phyloP scores from a whole-genome alignment of 2,113 vertebrate genomes.

The Seriola rivoliana region DNA sequence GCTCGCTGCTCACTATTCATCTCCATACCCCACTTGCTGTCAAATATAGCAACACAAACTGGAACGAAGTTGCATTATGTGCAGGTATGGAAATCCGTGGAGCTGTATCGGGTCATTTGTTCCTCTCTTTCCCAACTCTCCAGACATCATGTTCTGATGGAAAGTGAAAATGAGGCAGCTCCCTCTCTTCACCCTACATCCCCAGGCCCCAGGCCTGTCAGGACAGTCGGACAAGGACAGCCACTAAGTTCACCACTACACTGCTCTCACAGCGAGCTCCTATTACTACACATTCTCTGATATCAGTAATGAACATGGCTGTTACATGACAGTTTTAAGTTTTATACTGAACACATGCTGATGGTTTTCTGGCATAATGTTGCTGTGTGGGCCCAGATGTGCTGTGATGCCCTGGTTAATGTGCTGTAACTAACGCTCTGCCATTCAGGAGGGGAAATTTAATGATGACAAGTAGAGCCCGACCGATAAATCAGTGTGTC shows the following conservation, averaged over 20 bases:
- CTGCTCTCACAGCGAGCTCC: background rate
- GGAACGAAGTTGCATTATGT: conserved; percentile 13
- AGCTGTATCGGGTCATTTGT: background rate
- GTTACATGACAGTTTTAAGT: conserved; percentile 20
- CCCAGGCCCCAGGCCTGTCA: conserved; percentile 29
- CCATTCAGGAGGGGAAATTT: background rate
- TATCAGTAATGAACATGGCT: conserved; percentile 31
- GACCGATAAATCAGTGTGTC: background rate
- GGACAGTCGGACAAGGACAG: conserved; percentile 8
- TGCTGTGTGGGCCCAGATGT: background rate
- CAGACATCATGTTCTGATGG: conserved; percentile 14
- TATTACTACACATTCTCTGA: background rate
- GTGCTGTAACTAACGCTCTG: background rate
- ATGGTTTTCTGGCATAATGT: background rate
- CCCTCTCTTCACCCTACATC: conserved; percentile 18
- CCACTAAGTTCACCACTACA: conserved; percentile 13
- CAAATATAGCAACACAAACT: conserved; percentile 10
- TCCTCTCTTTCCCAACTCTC: conserved; percentile 1
- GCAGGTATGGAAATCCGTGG: conserved; percentile 21
- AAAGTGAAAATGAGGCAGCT: conserved; percentile 38
- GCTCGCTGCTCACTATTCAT: conserved; percentile 4
- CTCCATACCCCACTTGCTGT: conserved; percentile 15
- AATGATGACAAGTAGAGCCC: background rate
- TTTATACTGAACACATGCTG: background rate
- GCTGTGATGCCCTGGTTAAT: conserved; percentile 13